Conservation (phyloP, 1,140 invertebrate species). For the Ceratina japonica region DNA sequence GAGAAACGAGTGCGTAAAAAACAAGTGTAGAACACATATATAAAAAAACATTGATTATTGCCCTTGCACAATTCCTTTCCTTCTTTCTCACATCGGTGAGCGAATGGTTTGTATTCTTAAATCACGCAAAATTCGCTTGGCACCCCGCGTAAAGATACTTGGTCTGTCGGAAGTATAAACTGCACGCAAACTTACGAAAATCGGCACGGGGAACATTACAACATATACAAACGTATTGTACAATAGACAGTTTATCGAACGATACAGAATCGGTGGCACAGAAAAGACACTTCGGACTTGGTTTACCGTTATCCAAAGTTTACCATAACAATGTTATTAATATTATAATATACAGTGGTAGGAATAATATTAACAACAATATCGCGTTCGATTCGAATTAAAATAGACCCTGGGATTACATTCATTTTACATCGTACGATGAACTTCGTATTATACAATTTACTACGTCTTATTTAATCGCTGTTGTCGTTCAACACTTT, state of each 20-base stretch:
- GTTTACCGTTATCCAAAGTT: not conserved
- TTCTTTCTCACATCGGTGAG: conserved; percentile 10
- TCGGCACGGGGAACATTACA: not conserved
- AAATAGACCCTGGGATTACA: not conserved
- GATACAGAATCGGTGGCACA: not conserved
- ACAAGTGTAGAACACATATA: not conserved
- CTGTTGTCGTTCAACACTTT: not conserved
- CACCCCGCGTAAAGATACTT: not conserved
- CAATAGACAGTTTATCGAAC: not conserved
- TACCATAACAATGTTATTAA: not conserved
- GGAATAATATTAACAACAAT: not conserved
- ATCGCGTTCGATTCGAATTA: not conserved
- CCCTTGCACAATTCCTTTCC: conserved; percentile 11
- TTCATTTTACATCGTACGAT: not conserved
- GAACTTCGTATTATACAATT: not conserved
- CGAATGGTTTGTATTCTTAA: not conserved
- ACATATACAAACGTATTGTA: not conserved
- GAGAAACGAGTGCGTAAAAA: not conserved
- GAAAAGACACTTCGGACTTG: not conserved
- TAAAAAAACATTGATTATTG: conserved; percentile 4
- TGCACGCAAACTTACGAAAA: not conserved
- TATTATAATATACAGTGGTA: not conserved
- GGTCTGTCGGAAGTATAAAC: not conserved
- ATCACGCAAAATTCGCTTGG: conserved; percentile 14
- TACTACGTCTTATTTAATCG: not conserved